Conservation (phyloP, 2,888 invertebrate species). For the Cactoblastis cactorum region DNA sequence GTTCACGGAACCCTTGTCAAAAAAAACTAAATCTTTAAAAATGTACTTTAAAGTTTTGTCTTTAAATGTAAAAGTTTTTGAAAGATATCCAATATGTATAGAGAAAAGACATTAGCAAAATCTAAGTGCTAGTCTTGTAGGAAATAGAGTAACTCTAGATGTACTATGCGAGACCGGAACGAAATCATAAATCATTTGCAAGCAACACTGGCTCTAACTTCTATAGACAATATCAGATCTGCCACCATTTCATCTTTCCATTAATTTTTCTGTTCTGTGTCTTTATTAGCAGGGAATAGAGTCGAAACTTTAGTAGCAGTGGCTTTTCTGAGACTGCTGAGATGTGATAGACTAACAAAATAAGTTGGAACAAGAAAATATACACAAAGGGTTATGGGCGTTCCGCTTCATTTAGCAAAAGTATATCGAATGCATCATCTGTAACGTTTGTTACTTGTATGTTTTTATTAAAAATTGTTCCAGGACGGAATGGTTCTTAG, state of each 20-base stretch:
- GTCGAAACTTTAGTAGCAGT: conserved; percentile 6
- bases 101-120: not conserved
- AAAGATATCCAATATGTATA: not conserved
- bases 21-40: no score
- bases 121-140: conserved; percentile 9
- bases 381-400: conserved; percentile 54
- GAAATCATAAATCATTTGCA: conserved; percentile 58
- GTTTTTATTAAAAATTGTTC: conserved; percentile 60
- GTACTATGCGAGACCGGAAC: conserved; percentile 43
- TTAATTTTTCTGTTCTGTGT: not conserved
- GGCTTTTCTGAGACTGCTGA: not conserved
- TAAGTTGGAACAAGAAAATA: conserved; percentile 46
- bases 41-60: no score
- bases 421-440: conserved; percentile 72
- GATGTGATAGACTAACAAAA: conserved; percentile 36
- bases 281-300: conserved; percentile 25
- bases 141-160: conserved; percentile 23
- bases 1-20: no score
- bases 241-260: conserved; percentile 28
- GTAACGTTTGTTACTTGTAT: conserved; percentile 45
- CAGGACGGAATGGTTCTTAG: conserved; percentile 32
- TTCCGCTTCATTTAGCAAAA: conserved; percentile 76
- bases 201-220: conserved; percentile 47
- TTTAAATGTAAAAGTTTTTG: not conserved
- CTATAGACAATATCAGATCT: conserved; percentile 57